Base-by-base conservation (phyloP, 2,888 invertebrate genomes). In the Drosophila suboccidentalis region DNA sequence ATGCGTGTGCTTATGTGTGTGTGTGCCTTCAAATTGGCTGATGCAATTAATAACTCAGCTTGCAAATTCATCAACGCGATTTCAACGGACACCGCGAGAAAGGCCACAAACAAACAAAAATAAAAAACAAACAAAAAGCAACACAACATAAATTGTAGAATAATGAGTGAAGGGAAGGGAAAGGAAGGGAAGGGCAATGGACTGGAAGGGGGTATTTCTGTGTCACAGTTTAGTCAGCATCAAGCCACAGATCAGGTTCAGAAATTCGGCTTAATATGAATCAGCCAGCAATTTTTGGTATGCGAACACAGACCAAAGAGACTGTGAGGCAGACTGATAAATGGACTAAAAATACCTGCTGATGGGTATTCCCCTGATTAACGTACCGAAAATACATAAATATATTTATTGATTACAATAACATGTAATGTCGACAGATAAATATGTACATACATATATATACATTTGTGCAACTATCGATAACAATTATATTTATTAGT, bases 1-100 rank as follows among this genome's bases (percentile, higher is more conserved):
- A 15, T 44, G 38, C 47, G 36, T 53, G 36, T 53, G 55, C 57
- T 43, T 51, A 26, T 44, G 17, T 49, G 50, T 59, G 43, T 64
- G 49, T 43, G 59, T 57, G 49, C 22, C 38, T 49, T 55, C 19
- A 10, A 80, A 75, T 65, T 80, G 80, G 77, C 77, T 83, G 88
- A 78, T 72, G 85, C 57, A 79, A 81, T 81, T 76, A 67, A 73
- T 82, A 82, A 86, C 41, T 69, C 57, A 38, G 39, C 68, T 67
- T 80, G 64, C 68, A 62, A 78, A 73, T 76, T 80, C 71, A 77
- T 82, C 74, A 80, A 54, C 46, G 22, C 46, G 15, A 58, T 60
- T 70, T 70, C 50, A 53, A 47, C 51, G 11, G 6, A 50, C 19
- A 4, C 11, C 19, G 47, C 39, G 71, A 59, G 59, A 75, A 75